phyloP scores from a whole-genome alignment of 2,797 vertebrate species.

The Aphelocoma californica region DNA sequence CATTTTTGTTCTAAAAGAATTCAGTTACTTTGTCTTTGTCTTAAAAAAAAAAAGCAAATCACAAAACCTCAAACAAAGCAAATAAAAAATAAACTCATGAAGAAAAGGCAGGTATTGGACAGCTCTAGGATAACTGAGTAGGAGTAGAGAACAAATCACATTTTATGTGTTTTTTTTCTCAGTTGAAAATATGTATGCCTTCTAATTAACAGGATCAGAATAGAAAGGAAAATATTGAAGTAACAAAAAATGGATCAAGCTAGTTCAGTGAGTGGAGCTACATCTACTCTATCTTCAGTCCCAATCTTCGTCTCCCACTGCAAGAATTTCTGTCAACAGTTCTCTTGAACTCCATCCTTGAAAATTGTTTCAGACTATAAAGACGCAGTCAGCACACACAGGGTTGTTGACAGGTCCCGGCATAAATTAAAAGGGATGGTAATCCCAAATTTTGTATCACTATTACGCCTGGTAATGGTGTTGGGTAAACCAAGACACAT shows the following conservation, averaged over 20 bases:
- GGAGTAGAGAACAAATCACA: neutral
- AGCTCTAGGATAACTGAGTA: neutral
- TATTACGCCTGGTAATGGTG: neutral
- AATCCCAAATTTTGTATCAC: neutral
- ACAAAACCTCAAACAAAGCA: neutral
- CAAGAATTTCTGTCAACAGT: neutral
- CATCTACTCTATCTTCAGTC: neutral
- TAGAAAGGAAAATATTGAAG: neutral
- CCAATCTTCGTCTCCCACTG: neutral
- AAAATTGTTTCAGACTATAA: neutral
- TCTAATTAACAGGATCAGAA: neutral
- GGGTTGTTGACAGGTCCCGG: neutral
- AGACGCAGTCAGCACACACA: neutral
- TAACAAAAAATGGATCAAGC: neutral
- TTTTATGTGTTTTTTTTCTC: neutral
- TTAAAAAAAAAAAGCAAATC: neutral
- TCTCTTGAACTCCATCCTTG: neutral
- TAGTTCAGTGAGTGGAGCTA: neutral
- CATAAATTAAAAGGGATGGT: neutral
- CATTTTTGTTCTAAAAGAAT: conserved; percentile 78
- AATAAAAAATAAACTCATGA: neutral
- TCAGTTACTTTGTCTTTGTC: conserved; percentile 76
- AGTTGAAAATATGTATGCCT: neutral
- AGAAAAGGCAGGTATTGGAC: conserved; percentile 23
- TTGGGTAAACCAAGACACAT: neutral